Conservation (phyloP, 2,797 vertebrate species). For the Coreius guichenoti region DNA sequence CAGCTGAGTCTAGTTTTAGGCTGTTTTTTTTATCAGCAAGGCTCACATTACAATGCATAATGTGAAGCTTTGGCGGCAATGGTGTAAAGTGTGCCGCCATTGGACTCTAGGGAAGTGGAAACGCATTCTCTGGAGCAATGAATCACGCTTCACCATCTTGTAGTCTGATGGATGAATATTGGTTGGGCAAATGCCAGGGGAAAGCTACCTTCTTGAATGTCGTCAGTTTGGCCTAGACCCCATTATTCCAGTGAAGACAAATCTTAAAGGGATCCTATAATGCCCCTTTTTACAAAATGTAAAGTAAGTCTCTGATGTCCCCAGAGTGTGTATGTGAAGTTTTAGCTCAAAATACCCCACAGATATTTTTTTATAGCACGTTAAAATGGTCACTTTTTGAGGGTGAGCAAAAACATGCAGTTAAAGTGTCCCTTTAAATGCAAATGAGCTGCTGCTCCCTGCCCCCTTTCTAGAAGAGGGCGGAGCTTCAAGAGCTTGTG, state of each 20-base stretch:
- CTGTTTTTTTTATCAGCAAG: neutral
- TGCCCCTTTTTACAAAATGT: too few species aligned
- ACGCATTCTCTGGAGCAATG: neutral
- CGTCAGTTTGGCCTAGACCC: neutral
- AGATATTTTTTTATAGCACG: too few species aligned
- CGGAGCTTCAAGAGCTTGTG: too few species aligned
- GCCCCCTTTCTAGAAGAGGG: too few species aligned
- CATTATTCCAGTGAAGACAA: neutral
- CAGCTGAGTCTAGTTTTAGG: neutral
- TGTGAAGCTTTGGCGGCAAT: neutral
- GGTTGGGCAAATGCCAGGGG: neutral
- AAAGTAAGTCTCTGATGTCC: too few species aligned
- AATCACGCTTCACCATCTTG: conserved; percentile 2
- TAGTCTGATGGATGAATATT: neutral
- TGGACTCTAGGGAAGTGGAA: conserved; percentile 3
- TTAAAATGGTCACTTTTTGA: too few species aligned
- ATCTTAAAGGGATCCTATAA: neutral
- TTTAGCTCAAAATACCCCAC: too few species aligned
- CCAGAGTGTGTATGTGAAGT: too few species aligned
- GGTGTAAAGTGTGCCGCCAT: neutral
- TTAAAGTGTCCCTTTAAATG: too few species aligned
- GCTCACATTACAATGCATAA: neutral
- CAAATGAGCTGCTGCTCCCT: too few species aligned
- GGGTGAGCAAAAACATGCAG: too few species aligned
- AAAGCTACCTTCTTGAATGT: neutral